phyloP scores from a whole-genome alignment of 2,113 vertebrate species.

The Ammodytes marinus region DNA sequence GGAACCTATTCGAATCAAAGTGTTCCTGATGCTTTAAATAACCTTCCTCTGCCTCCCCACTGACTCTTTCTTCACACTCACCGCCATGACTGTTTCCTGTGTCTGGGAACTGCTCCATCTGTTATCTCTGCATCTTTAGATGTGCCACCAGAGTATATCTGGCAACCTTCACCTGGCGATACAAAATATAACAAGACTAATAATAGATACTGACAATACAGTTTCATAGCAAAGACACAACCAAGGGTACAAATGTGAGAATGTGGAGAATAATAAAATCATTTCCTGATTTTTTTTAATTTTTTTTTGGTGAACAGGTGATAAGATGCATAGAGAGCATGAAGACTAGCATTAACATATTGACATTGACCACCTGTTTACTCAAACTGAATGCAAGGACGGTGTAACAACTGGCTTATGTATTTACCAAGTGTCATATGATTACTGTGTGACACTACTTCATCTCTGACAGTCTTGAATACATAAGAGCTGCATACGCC shows the following conservation, averaged over 20 bases:
- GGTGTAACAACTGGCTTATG: neutral
- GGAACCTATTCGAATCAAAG: slow-evolving; percentile 58
- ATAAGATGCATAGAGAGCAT: neutral
- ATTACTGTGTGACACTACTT: neutral
- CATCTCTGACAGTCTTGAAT: slow-evolving; percentile 9
- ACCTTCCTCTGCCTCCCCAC: slow-evolving; percentile 62
- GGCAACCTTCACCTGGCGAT: slow-evolving; percentile 47
- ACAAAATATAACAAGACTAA: slow-evolving; percentile 35
- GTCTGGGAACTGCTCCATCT: slow-evolving; percentile 74
- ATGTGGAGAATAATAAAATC: neutral
- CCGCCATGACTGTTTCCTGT: slow-evolving; percentile 65
- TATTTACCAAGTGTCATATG: slow-evolving; percentile 8
- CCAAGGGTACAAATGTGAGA: slow-evolving; percentile 11
- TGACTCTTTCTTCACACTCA: slow-evolving; percentile 74
- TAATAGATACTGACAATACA: slow-evolving; percentile 29
- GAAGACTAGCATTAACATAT: neutral
- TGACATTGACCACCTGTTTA: neutral
- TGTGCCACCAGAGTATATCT: slow-evolving; percentile 52
- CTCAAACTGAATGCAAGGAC: slow-evolving; percentile 4
- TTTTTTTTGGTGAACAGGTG: too few species aligned
- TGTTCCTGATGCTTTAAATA: slow-evolving; percentile 66
- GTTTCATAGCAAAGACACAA: slow-evolving; percentile 6
- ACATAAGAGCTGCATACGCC: neutral
- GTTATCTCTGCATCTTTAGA: slow-evolving; percentile 60
- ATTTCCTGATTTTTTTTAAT: neutral